Evolutionary conservation across 2,888 invertebrate genomes (phyloP).

Genomic region (Ametastegia equiseti): DNA sequence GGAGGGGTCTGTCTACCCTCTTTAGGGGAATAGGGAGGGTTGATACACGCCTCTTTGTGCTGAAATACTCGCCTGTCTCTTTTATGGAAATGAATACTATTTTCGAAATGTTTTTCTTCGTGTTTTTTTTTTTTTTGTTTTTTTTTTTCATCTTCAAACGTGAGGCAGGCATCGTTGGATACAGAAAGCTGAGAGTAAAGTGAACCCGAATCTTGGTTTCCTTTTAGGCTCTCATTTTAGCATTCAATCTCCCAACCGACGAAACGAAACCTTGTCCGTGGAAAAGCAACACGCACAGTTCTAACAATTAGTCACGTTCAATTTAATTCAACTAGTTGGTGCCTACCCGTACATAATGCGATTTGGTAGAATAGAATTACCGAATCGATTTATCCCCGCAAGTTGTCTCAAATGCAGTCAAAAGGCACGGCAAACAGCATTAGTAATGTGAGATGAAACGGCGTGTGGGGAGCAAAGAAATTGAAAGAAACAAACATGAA

Average conservation of each 20-base stretch:
- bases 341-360: constrained; percentile 31
- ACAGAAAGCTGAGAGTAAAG: not conserved
- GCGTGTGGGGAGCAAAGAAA: constrained; percentile 17
- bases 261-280: not conserved
- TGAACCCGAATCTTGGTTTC: not conserved
- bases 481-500: constrained; percentile 37
- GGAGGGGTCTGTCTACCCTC: constrained; percentile 25
- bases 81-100: constrained; percentile 41
- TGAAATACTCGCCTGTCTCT: constrained; percentile 6
- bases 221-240: not conserved
- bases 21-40: not conserved
- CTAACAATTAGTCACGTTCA: constrained; percentile 31
- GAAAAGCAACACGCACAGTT: constrained; percentile 17
- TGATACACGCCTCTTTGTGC: constrained; percentile 32
- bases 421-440: constrained; percentile 55
- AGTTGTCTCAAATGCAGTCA: constrained; percentile 31
- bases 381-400: constrained; percentile 38
- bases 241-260: not conserved
- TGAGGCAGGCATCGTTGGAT: not conserved
- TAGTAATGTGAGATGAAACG: constrained; percentile 56
- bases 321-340: constrained; percentile 19
- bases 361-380: constrained; percentile 39
- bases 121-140: not conserved
- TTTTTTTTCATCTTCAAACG: not conserved
- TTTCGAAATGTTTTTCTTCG: constrained; percentile 1